Evolutionary conservation across 2,888 invertebrate species (phyloP).

Genomic region (Rutpela maculata): DNA sequence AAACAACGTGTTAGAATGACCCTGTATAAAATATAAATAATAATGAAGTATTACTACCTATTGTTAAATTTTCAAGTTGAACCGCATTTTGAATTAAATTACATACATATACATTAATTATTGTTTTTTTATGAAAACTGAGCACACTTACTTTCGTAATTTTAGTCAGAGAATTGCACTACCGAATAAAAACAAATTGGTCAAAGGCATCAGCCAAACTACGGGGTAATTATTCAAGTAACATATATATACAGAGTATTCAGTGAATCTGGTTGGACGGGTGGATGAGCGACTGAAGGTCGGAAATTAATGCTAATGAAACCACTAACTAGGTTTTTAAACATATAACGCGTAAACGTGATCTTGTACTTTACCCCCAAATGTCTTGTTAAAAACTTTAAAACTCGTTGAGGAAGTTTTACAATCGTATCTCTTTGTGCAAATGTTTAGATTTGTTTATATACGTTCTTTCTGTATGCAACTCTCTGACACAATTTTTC

Average conservation of each 20-base stretch:
- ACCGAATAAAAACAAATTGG: constrained; percentile 4
- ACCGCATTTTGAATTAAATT: background rate
- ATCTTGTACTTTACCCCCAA: background rate
- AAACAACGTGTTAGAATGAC: no score
- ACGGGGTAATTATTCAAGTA: constrained; percentile 26
- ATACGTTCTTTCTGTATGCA: no score
- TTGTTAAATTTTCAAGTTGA: background rate
- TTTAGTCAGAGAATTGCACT: background rate
- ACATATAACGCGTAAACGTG: constrained; percentile 10
- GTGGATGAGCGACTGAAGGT: constrained; percentile 32
- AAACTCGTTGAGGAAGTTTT: background rate
- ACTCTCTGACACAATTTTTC: no score
- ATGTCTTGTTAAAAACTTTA: background rate
- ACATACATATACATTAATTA: background rate
- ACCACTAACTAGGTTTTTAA: constrained; percentile 3
- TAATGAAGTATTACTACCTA: no score
- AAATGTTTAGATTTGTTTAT: no score
- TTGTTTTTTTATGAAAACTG: background rate
- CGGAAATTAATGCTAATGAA: constrained; percentile 36
- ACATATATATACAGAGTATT: constrained; percentile 38
- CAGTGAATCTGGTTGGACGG: constrained; percentile 31
- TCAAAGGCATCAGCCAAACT: constrained; percentile 31
- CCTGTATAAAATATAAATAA: no score
- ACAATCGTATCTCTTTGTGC: no score
- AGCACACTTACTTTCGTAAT: constrained; percentile 1